phyloP scores from a whole-genome alignment of 2,888 invertebrate genomes.

The Furcula furcula region DNA sequence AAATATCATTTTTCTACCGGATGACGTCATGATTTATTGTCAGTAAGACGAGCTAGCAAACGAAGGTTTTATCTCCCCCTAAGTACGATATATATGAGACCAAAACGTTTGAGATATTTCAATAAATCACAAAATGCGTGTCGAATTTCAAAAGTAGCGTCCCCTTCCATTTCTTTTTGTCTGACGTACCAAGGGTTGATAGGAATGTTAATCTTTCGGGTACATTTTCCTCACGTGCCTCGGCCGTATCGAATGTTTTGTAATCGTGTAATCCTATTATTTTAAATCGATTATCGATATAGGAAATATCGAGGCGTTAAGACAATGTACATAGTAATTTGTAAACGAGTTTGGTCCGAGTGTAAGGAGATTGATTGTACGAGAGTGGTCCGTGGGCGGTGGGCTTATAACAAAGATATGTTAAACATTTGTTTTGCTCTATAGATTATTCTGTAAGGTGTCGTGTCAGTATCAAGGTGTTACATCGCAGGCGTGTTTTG shows the following conservation, averaged over 20 bases:
- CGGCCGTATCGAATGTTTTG: slow-evolving; percentile 39
- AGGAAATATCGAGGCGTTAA: slow-evolving; percentile 27
- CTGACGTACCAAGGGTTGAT: slow-evolving; percentile 45
- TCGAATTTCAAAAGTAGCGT: slow-evolving; percentile 70
- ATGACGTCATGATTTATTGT: slow-evolving; percentile 71
- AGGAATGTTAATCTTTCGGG: slow-evolving; percentile 65
- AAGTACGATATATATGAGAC: slow-evolving; percentile 66
- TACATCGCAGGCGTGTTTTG: slow-evolving; percentile 47
- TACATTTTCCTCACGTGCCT: slow-evolving; percentile 55
- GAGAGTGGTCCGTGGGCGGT: slow-evolving; percentile 49
- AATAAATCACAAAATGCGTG: slow-evolving; percentile 77
- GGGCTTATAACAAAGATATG: slow-evolving; percentile 50
- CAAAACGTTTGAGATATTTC: slow-evolving; percentile 71
- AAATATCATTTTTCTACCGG: slow-evolving; percentile 63
- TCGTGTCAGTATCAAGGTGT: slow-evolving; percentile 42
- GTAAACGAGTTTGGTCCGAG: slow-evolving; percentile 36
- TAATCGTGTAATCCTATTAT: slow-evolving; percentile 43
- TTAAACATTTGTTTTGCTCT: slow-evolving; percentile 64
- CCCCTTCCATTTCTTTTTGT: slow-evolving; percentile 54
- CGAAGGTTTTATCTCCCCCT: slow-evolving; percentile 70
- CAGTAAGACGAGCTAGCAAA: slow-evolving; percentile 68
- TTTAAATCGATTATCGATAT: slow-evolving; percentile 33
- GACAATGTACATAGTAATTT: slow-evolving; percentile 38
- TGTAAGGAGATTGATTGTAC: slow-evolving; percentile 55
- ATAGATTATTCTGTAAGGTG: slow-evolving; percentile 53